Evolutionary conservation across 2,888 invertebrate genomes (phyloP).

Genomic region (Sinohyriopsis cumingii): DNA sequence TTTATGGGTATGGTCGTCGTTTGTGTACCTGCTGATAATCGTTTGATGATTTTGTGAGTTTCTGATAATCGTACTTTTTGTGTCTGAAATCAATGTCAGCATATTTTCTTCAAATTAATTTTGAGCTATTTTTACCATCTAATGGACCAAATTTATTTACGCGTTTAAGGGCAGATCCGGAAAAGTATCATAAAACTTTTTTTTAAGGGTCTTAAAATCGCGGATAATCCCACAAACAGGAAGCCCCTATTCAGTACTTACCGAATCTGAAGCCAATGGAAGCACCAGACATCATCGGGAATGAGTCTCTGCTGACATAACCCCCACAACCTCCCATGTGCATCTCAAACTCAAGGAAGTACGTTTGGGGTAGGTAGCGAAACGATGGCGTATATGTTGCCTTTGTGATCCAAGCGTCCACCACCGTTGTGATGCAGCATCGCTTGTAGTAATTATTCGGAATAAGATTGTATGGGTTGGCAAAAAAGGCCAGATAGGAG

Average conservation of each 20-base stretch:
- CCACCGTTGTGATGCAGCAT: not conserved
- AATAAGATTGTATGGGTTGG: not conserved
- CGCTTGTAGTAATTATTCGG: not conserved
- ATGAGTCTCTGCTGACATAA: not conserved
- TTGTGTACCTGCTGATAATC: no score
- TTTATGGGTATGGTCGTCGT: no score
- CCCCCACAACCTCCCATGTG: slow-evolving; percentile 3
- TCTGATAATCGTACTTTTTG: no score
- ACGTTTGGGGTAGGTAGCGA: not conserved
- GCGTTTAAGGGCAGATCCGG: no score
- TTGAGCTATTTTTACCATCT: no score
- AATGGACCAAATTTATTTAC: no score
- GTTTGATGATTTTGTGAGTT: no score
- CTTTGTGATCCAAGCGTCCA: slow-evolving; percentile 2
- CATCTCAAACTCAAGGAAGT: slow-evolving; percentile 6
- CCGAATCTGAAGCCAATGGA: slow-evolving; percentile 5
- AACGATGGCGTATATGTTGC: not conserved
- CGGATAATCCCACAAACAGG: no score
- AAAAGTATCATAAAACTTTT: no score
- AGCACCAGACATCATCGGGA: not conserved
- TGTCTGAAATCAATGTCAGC: no score
- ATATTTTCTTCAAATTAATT: no score
- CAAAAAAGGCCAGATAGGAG: slow-evolving; percentile 3
- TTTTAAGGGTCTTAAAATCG: no score
- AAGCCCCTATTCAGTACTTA: not conserved